phyloP scores from a whole-genome alignment of 2,888 invertebrate species.

The Polyploca ridens region DNA sequence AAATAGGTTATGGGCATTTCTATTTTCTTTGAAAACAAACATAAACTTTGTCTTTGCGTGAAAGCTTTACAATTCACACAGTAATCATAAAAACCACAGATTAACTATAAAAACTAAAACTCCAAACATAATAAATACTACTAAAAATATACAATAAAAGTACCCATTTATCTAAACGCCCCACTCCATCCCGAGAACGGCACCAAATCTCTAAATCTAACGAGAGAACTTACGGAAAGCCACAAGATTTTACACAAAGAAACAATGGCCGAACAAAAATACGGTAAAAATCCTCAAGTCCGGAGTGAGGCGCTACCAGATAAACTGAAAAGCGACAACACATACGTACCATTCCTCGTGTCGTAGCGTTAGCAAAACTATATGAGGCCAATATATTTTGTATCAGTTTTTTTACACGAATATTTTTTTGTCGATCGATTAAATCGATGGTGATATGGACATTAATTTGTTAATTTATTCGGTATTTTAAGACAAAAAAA shows the following conservation, averaged over 20 bases:
- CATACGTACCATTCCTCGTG: constrained; percentile 18
- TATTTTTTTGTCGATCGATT: too few relatives aligned
- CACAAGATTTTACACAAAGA: constrained; percentile 24
- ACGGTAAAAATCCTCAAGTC: constrained; percentile 20
- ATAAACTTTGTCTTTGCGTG: too few relatives aligned
- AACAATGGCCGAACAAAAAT: constrained; percentile 23
- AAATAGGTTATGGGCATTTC: too few relatives aligned
- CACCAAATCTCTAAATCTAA: constrained; percentile 4
- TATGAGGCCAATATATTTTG: too few relatives aligned
- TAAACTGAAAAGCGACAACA: constrained; percentile 25
- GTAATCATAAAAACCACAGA: background rate
- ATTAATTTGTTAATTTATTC: too few relatives aligned
- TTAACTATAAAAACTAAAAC: too few relatives aligned
- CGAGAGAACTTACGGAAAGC: constrained; percentile 2
- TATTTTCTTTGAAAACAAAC: too few relatives aligned
- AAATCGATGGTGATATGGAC: too few relatives aligned
- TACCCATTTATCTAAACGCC: background rate
- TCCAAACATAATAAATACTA: background rate
- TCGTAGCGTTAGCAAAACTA: constrained; percentile 3
- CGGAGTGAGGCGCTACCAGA: constrained; percentile 21
- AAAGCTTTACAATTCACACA: too few relatives aligned
- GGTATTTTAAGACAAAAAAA: too few relatives aligned
- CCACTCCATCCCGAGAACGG: background rate
- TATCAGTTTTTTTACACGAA: too few relatives aligned
- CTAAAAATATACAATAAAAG: background rate